These are phyloP conservation scores for Drosophila eugracilis DNA, from an alignment of 1,140 invertebrate species.

Conservation along the genomic window DNA sequence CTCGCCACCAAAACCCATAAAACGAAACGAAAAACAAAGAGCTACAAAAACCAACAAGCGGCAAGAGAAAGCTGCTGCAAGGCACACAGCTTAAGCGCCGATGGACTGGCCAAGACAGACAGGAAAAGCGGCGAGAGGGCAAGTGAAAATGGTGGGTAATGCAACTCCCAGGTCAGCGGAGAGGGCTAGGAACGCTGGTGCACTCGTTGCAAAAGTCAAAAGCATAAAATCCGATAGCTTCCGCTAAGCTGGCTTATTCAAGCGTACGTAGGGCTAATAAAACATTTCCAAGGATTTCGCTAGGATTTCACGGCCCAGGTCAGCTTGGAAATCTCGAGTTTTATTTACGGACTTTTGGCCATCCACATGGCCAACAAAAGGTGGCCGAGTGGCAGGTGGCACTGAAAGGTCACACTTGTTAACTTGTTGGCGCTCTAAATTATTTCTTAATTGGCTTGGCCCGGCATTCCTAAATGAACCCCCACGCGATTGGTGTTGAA, in stretches of 20 bases:
- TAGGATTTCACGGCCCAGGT: slow-evolving; percentile 63
- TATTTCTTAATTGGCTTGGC: slow-evolving; percentile 73
- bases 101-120: slow-evolving; percentile 54
- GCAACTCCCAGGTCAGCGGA: slow-evolving; percentile 44
- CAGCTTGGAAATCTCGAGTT: slow-evolving; percentile 49
- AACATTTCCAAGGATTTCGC: slow-evolving; percentile 82
- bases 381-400: slow-evolving; percentile 18
- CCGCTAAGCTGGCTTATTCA: slow-evolving; percentile 83
- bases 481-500: slow-evolving; percentile 36
- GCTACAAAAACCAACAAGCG: slow-evolving; percentile 22
- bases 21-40: slow-evolving; percentile 34
- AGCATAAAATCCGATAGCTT: slow-evolving; percentile 84
- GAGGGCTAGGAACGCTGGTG: slow-evolving; percentile 31
- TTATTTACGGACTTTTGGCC: slow-evolving; percentile 52
- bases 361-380: slow-evolving; percentile 31
- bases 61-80: slow-evolving; percentile 57
- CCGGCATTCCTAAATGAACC: slow-evolving; percentile 38
- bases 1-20: slow-evolving; percentile 31
- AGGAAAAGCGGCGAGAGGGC: slow-evolving; percentile 6
- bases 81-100: slow-evolving; percentile 69
- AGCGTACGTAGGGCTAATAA: slow-evolving; percentile 82
- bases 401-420: slow-evolving; percentile 60
- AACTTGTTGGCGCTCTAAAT: slow-evolving; percentile 66
- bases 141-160: slow-evolving; percentile 28
- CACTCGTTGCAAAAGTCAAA: slow-evolving; percentile 74